phyloP scores from a whole-genome alignment of 2,797 vertebrate genomes.

The Propithecus deckenii region DNA sequence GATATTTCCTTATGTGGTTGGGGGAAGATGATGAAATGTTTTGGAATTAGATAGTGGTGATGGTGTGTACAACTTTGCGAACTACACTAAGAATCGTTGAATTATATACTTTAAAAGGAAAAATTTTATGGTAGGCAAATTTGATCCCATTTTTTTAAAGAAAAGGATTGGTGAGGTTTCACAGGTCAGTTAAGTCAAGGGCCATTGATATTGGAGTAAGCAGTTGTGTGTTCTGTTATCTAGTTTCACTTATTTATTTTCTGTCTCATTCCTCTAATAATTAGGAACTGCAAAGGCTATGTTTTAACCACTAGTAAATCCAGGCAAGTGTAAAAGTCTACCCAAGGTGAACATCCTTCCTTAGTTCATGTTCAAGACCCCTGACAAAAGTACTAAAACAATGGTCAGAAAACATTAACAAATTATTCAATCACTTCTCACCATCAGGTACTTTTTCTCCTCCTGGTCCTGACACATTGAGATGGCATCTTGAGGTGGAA shows the following conservation, averaged over 20 bases:
- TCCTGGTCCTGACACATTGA: slow-evolving; percentile 97
- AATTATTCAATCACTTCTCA: slow-evolving; percentile 80
- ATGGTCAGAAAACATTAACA: background rate
- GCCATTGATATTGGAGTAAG: background rate
- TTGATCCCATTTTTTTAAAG: background rate
- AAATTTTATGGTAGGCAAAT: background rate
- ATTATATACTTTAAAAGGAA: background rate
- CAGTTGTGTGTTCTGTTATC: background rate
- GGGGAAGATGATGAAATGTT: background rate
- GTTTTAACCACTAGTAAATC: background rate
- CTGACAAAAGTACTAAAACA: background rate
- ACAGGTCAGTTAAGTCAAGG: background rate
- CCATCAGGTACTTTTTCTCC: slow-evolving; percentile 90
- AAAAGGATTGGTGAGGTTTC: background rate
- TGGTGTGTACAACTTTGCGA: background rate
- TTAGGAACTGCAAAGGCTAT: background rate
- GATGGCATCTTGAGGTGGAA: slow-evolving; percentile 96
- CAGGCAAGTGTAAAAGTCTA: slow-evolving; percentile 31
- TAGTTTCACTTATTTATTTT: slow-evolving; percentile 8
- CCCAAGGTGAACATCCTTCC: background rate
- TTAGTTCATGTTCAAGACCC: background rate
- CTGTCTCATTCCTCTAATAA: background rate
- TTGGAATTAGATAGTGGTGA: background rate
- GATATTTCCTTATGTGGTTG: background rate
- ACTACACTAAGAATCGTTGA: background rate